phyloP scores from a whole-genome alignment of 2,888 invertebrate species.

The Agonopterix heracliana region DNA sequence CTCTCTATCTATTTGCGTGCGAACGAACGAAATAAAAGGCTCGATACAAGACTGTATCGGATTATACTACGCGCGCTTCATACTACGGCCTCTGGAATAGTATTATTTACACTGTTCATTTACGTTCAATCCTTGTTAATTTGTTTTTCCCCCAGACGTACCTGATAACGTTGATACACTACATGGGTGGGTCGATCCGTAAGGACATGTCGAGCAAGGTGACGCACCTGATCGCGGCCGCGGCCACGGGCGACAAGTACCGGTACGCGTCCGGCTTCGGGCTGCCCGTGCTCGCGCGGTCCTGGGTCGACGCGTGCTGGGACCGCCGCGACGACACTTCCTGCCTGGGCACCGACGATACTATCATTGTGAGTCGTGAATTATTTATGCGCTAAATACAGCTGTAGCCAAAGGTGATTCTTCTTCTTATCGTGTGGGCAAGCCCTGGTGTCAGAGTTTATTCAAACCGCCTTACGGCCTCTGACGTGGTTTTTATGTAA shows the following conservation, averaged over 20 bases:
- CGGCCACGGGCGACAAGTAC: slow-evolving; percentile 94
- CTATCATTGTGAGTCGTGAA: slow-evolving; percentile 76
- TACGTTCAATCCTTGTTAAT: neutral
- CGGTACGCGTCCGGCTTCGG: slow-evolving; percentile 94
- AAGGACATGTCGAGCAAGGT: slow-evolving; percentile 92
- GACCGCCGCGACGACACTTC: slow-evolving; percentile 82
- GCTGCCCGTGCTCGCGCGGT: slow-evolving; percentile 89
- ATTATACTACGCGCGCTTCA: too few species aligned
- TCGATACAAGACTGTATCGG: too few species aligned
- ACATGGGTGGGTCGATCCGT: slow-evolving; percentile 97
- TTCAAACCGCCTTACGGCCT: too few species aligned
- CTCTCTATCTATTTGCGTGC: too few species aligned
- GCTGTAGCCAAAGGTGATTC: too few species aligned
- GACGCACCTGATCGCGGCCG: slow-evolving; percentile 95
- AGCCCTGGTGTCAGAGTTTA: too few species aligned
- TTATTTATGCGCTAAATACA: neutral
- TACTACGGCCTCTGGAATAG: too few species aligned
- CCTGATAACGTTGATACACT: slow-evolving; percentile 92
- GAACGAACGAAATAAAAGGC: too few species aligned
- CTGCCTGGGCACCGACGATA: slow-evolving; percentile 82
- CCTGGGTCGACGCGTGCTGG: slow-evolving; percentile 95
- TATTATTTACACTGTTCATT: too few species aligned
- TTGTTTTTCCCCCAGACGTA: slow-evolving; percentile 78
- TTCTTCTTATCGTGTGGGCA: too few species aligned
- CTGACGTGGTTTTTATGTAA: too few species aligned